Evolutionary conservation across 2,888 invertebrate species (phyloP).

Genomic region (Diogma glabrata): DNA sequence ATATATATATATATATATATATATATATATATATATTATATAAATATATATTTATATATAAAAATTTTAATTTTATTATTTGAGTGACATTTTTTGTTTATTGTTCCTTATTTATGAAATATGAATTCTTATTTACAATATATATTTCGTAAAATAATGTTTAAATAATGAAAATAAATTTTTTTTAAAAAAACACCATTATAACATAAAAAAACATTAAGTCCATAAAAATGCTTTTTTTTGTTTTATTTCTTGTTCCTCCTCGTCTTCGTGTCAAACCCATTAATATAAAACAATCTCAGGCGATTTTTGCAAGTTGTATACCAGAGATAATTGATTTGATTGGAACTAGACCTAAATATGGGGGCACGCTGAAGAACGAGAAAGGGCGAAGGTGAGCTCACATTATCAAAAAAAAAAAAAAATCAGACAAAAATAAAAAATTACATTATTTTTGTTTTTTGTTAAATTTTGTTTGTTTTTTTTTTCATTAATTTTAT

Average conservation of each 20-base stretch:
- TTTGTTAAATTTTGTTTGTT: too few species aligned
- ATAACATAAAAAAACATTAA: conserved; percentile 21
- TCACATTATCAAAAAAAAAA: conserved; percentile 21
- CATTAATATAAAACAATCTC: conserved; percentile 22
- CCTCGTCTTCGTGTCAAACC: conserved; percentile 15
- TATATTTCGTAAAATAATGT: too few species aligned
- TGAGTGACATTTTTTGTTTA: too few species aligned
- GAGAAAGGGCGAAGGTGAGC: conserved; percentile 99
- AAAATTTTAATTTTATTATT: too few species aligned
- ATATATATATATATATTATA: too few species aligned
- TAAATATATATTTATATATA: too few species aligned
- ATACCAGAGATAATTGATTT: conserved; percentile 99
- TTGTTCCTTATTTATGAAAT: too few species aligned
- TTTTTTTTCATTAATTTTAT: too few species aligned
- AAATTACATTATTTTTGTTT: not conserved
- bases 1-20: too few species aligned
- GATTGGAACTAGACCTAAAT: conserved; percentile 99
- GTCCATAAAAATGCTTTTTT: conserved; percentile 13
- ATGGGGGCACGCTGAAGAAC: conserved; percentile 99
- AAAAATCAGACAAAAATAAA: conserved; percentile 16
- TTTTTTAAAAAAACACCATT: conserved; percentile 9
- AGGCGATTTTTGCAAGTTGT: conserved; percentile 99
- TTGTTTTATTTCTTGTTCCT: conserved; percentile 15
- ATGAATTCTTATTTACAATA: too few species aligned
- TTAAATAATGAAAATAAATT: too few species aligned